Evolutionary conservation across 2,113 vertebrate species (phyloP).

Genomic region (Paradoxurus hermaphroditus): DNA sequence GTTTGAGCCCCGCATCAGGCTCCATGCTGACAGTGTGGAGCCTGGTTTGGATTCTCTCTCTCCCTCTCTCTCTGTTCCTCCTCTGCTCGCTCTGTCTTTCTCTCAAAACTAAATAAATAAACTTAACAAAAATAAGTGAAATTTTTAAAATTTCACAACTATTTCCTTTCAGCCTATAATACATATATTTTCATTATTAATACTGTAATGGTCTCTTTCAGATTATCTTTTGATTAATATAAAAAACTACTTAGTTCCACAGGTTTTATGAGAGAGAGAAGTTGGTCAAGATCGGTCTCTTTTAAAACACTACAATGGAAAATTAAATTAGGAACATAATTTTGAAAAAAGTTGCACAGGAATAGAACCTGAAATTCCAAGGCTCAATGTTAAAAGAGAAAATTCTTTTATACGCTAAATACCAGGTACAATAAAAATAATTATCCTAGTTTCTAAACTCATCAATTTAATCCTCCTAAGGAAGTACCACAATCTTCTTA

Average conservation of each 20-base stretch:
- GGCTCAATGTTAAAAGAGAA: background rate
- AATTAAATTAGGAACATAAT: background rate
- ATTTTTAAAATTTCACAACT: background rate
- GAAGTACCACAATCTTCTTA: background rate
- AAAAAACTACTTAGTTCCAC: background rate
- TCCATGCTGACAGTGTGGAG: too few species aligned
- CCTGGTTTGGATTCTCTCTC: too few species aligned
- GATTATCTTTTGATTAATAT: background rate
- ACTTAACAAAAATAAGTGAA: background rate
- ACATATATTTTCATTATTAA: background rate
- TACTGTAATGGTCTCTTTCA: background rate
- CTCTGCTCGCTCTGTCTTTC: too few species aligned
- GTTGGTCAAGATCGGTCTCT: background rate
- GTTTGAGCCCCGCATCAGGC: too few species aligned
- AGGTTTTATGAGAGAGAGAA: background rate
- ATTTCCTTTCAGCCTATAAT: background rate
- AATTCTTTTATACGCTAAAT: background rate
- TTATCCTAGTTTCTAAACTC: background rate
- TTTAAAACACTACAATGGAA: background rate
- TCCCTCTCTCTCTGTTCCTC: too few species aligned
- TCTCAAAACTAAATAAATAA: background rate
- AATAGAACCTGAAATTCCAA: background rate
- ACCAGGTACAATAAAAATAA: conserved; percentile 7
- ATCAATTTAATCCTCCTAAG: background rate
- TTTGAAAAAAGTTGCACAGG: background rate